Evolutionary conservation across 2,113 vertebrate genomes (phyloP).

Genomic region (Sprattus sprattus): DNA sequence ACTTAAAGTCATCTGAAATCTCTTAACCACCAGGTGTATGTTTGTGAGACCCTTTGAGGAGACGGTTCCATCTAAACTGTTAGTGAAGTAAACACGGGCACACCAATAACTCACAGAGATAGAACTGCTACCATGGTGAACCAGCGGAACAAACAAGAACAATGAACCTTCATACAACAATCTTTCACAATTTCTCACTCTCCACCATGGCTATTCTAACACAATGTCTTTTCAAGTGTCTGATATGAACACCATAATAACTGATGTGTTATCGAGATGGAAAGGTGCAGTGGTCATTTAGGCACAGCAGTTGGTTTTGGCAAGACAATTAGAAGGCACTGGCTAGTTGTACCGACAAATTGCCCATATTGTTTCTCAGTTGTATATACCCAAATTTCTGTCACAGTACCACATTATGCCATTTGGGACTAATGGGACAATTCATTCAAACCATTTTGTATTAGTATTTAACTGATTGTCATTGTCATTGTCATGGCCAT

Average conservation of each 20-base stretch:
- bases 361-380: background rate
- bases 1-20: too few relatives aligned
- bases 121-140: too few relatives aligned
- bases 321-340: background rate
- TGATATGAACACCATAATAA: background rate
- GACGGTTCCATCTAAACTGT: too few relatives aligned
- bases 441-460: background rate
- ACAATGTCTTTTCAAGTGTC: background rate
- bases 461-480: conserved; percentile 8
- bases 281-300: background rate
- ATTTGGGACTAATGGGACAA: conserved; percentile 2
- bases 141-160: background rate
- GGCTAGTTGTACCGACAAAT: background rate
- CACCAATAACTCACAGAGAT: too few relatives aligned
- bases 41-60: too few relatives aligned
- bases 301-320: background rate
- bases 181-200: background rate
- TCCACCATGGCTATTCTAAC: background rate
- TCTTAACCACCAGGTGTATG: too few relatives aligned
- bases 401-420: background rate
- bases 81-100: too few relatives aligned
- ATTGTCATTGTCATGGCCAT: background rate
- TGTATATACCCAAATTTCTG: background rate
- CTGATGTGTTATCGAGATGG: background rate
- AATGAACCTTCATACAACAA: background rate